Percentiles rank a stretch among this genome's conserved stretches.
phyloP scores from a whole-genome alignment of 2,888 invertebrate genomes.

The Drosophila testacea region DNA sequence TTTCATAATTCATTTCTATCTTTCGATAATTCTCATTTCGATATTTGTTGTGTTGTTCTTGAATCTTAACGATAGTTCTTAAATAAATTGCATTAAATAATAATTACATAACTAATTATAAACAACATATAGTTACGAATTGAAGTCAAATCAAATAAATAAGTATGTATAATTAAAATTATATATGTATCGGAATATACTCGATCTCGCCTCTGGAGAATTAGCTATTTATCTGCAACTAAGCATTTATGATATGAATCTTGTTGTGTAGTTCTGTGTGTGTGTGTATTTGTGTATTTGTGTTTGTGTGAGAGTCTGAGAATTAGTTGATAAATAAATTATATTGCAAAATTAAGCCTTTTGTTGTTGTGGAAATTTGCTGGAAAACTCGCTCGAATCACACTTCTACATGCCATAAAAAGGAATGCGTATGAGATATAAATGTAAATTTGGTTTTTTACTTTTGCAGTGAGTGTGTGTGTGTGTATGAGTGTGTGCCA shows the following conservation, averaged over 20 bases:
- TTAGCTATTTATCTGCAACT: conserved; percentile 27
- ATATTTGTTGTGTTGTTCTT: conserved; percentile 15
- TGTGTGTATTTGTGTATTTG: conserved; percentile 1
- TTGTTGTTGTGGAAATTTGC: conserved; percentile 33
- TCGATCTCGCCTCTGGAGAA: conserved; percentile 17
- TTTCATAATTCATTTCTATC: conserved; percentile 13
- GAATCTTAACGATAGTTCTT: conserved; percentile 31
- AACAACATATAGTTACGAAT: conserved; percentile 40
- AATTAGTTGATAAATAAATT: conserved; percentile 60
- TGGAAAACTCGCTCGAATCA: conserved; percentile 38
- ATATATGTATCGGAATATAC: conserved; percentile 10
- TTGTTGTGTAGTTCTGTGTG: conserved; percentile 15
- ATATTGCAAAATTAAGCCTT: conserved; percentile 73
- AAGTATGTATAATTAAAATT: conserved; percentile 41
- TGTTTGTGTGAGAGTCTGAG: conserved; percentile 30
- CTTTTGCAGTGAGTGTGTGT: conserved; percentile 15
- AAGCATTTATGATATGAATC: conserved; percentile 27
- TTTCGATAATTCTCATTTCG: conserved; percentile 19
- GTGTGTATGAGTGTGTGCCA: conserved; percentile 10
- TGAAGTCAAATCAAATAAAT: conserved; percentile 47
- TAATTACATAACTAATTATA: conserved; percentile 38
- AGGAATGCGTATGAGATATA: conserved; percentile 43
- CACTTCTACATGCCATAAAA: conserved; percentile 37
- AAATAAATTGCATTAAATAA: conserved; percentile 40
- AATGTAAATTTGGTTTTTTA: conserved; percentile 13